phyloP scores from a whole-genome alignment of 2,797 vertebrate genomes.

The Hephaestus fuliginosus region DNA sequence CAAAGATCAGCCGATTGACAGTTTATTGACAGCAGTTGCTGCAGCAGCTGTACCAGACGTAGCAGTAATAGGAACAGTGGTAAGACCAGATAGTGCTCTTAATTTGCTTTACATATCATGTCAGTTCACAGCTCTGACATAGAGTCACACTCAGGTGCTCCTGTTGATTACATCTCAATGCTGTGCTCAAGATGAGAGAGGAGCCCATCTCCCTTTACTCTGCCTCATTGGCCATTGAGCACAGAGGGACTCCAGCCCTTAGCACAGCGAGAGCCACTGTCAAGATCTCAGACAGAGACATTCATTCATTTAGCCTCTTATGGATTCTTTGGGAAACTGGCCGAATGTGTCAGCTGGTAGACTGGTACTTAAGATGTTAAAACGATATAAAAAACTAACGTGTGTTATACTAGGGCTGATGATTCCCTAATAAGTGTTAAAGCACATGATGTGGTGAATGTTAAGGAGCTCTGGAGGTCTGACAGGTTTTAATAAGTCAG shows the following conservation, averaged over 20 bases:
- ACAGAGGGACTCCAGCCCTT: conserved; percentile 30
- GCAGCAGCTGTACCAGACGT: not conserved
- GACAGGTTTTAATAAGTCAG: conserved; percentile 42
- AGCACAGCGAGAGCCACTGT: conserved; percentile 22
- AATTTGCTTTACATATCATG: conserved; percentile 53
- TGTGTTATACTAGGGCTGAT: not conserved
- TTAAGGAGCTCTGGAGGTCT: not conserved
- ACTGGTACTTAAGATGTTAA: not conserved
- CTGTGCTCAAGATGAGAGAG: conserved; percentile 45
- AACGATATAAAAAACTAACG: not conserved
- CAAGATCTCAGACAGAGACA: conserved; percentile 35
- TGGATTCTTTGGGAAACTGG: conserved; percentile 5
- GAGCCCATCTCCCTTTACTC: conserved; percentile 48
- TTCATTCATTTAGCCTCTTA: conserved; percentile 27
- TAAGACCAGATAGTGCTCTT: not conserved
- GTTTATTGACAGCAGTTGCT: conserved; percentile 6
- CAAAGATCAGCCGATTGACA: conserved; percentile 18
- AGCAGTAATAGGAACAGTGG: not conserved
- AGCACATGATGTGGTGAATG: not conserved
- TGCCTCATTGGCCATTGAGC: conserved; percentile 58
- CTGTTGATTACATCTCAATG: conserved; percentile 62
- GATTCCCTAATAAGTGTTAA: not conserved
- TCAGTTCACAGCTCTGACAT: conserved; percentile 48
- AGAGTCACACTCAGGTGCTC: conserved; percentile 58
- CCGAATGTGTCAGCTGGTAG: not conserved